Evolutionary conservation across 2,797 vertebrate species (phyloP).

Genomic region (Arrhamphus sclerolepis): DNA sequence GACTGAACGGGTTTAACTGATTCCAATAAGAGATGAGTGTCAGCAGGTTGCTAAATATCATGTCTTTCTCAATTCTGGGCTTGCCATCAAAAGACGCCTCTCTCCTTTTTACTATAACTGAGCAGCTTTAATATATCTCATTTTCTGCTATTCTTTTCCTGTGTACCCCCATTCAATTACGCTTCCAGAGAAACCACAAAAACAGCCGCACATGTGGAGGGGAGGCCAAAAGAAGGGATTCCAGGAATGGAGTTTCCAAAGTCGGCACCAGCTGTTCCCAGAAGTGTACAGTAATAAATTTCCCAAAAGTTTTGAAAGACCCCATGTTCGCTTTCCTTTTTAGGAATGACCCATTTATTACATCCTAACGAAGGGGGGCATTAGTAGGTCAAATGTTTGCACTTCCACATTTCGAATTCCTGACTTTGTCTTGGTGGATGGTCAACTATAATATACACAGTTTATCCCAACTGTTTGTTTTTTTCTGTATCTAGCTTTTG

Average conservation of each 20-base stretch:
- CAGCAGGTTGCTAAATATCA: too few relatives aligned
- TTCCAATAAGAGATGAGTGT: not conserved
- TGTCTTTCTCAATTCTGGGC: conserved; percentile 14
- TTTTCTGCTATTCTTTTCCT: not conserved
- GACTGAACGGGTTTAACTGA: conserved; percentile 15
- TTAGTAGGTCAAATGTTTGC: conserved; percentile 24
- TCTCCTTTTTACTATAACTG: not conserved
- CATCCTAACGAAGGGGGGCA: not conserved
- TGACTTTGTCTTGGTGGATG: not conserved
- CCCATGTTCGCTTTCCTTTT: conserved; percentile 2
- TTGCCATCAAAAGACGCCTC: not conserved
- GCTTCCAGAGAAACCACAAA: conserved; percentile 2
- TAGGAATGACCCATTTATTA: conserved; percentile 1
- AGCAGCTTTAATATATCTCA: too few relatives aligned
- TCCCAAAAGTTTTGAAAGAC: not conserved
- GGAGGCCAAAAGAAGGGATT: conserved; percentile 6
- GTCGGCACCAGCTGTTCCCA: conserved; percentile 14
- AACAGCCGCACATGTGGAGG: not conserved
- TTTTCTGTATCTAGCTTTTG: too few relatives aligned
- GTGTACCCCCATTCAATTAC: not conserved
- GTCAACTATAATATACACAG: conserved; percentile 19
- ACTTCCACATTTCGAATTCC: conserved; percentile 21
- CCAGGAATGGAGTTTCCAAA: conserved; percentile 29
- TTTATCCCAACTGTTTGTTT: too few relatives aligned
- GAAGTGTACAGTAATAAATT: not conserved